Evolutionary conservation across 2,888 invertebrate genomes (phyloP), one percentile per base, ranked within the genome.

Genomic region (Villa cingulata): DNA sequence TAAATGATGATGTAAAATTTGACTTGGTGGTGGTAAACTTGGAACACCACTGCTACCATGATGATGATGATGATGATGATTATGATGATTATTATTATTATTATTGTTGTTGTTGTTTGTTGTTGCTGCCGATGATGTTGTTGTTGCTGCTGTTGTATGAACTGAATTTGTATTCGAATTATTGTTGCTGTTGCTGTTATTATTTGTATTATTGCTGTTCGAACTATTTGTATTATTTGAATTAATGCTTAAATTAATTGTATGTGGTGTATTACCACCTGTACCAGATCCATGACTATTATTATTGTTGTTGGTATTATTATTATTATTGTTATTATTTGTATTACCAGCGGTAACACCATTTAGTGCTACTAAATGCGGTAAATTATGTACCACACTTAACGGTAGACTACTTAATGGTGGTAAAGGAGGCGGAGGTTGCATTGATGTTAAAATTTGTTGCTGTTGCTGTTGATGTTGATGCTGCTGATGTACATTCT

Each of bases 301-400:
- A 17, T 16, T 32, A 45, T 40, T 45, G n/a, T n/a, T n/a, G n/a
- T n/a, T n/a, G n/a, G n/a, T n/a, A 34, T 7, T 14, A 34, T 34
- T 34, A 34, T 34, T 34, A 34, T 34, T 15, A 6, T 4, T 23
- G 23, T 23, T 23, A 23, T 23, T 23, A 6, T 4, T 23, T 6
- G 18, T 47, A 27, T 51, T 48, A 39, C 34, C 51, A 38, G 43
- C 48, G 15, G 40, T 41, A 50, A 43, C 46, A 32, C 38, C 39
- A 34, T 39, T 51, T 9, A 45, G 36, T 16, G 37, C 15, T 51
- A 66, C 54, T 48, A 68, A 55, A 53, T 69, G 68, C 19, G 67
- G 68, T 55, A 69, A 57, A 54, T 64, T 66, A 53, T 69, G 65
- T 20, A 68, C 68, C 46, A 68, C 66, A 57, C 67, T 66, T 48